Evolutionary conservation across 2,888 invertebrate genomes (phyloP).

Genomic region (Diaphora mendica): DNA sequence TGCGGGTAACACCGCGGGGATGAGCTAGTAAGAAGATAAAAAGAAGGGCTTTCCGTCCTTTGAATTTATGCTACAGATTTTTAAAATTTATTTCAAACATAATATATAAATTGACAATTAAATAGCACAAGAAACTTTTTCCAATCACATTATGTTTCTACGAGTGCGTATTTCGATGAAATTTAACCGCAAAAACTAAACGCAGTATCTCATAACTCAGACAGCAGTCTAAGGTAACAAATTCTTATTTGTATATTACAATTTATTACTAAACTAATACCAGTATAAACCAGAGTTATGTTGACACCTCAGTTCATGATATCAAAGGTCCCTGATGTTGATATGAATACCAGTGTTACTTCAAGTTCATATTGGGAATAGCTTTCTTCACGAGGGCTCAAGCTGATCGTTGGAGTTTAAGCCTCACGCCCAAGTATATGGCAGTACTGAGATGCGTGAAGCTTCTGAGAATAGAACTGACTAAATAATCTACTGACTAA

Average conservation of each 20-base stretch:
- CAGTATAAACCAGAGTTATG: conserved; percentile 68
- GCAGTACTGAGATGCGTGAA: neutral
- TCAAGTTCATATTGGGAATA: neutral
- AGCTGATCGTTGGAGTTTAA: neutral
- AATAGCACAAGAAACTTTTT: neutral
- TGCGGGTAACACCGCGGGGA: too few relatives aligned
- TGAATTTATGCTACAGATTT: too few relatives aligned
- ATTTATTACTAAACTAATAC: conserved; percentile 66
- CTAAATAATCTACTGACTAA: neutral
- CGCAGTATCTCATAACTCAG: conserved; percentile 20
- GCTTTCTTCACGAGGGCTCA: neutral
- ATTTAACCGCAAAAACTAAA: too few relatives aligned
- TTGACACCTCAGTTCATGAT: conserved; percentile 71
- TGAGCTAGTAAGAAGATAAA: too few relatives aligned
- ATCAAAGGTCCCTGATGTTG: conserved; percentile 41
- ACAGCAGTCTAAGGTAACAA: conserved; percentile 16
- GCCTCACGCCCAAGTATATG: neutral
- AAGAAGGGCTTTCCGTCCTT: too few relatives aligned
- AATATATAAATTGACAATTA: too few relatives aligned
- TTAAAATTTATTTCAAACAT: too few relatives aligned
- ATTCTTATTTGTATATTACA: conserved; percentile 64
- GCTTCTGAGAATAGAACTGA: too few relatives aligned
- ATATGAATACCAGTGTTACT: neutral
- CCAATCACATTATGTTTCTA: neutral
- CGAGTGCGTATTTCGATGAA: neutral